Evolutionary conservation across 2,113 vertebrate species (phyloP).

Genomic region (Bothrops jararaca): DNA sequence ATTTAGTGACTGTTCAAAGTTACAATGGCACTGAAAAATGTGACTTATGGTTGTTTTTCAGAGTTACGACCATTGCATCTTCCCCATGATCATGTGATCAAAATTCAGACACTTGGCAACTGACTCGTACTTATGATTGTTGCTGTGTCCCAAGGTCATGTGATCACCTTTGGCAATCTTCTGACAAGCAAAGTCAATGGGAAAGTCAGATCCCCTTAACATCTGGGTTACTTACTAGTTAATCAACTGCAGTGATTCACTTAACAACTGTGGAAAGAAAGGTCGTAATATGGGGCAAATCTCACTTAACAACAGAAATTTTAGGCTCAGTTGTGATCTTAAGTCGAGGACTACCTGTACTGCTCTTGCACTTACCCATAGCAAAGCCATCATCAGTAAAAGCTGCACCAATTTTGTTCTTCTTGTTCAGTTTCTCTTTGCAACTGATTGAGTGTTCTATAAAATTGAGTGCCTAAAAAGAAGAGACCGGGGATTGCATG

Average conservation of each 20-base stretch:
- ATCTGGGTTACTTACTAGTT: neutral
- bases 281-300: neutral
- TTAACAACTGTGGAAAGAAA: neutral
- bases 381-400: conserved; percentile 98
- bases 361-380: conserved; percentile 82
- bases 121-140: neutral
- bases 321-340: neutral
- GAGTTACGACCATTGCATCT: neutral
- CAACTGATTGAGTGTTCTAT: conserved; percentile 97
- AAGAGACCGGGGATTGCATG: conserved; percentile 3
- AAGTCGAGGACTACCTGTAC: neutral
- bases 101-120: neutral
- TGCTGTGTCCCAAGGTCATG: neutral
- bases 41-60: neutral
- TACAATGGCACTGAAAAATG: neutral
- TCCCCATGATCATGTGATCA: neutral
- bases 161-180: neutral
- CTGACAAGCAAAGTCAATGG: neutral
- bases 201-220: neutral
- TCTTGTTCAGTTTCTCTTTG: conserved; percentile 98
- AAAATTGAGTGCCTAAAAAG: conserved; percentile 89
- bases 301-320: neutral
- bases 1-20: neutral
- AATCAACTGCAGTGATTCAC: neutral
- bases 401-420: conserved; percentile 94